Conservation (phyloP, 2,113 vertebrate species). For the Morone saxatilis region DNA sequence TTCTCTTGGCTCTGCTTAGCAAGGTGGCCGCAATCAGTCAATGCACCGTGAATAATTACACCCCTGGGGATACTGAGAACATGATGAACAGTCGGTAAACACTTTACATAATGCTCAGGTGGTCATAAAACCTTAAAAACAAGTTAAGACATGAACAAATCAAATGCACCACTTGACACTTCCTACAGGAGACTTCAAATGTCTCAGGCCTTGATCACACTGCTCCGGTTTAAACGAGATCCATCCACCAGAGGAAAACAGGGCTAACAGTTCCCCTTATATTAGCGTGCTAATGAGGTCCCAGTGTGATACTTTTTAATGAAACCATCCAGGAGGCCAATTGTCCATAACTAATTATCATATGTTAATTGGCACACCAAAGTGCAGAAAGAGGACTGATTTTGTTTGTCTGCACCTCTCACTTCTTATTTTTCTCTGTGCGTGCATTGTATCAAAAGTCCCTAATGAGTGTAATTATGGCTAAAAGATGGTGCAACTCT, state of each 20-base stretch:
- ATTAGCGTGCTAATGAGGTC: conserved; percentile 81
- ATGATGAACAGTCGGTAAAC: conserved; percentile 50
- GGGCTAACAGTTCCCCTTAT: conserved; percentile 73
- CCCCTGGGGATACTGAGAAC: conserved; percentile 35
- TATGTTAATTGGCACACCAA: conserved; percentile 80
- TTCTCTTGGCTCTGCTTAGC: conserved; percentile 52
- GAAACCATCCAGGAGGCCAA: conserved; percentile 84
- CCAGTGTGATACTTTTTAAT: conserved; percentile 82
- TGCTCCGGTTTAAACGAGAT: conserved; percentile 54
- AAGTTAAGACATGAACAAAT: conserved; percentile 36
- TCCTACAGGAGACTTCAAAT: conserved; percentile 42
- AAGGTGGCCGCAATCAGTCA: conserved; percentile 63
- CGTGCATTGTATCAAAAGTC: conserved; percentile 60
- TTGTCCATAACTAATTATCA: conserved; percentile 85
- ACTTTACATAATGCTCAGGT: conserved; percentile 36
- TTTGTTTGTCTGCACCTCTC: conserved; percentile 66
- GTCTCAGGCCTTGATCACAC: conserved; percentile 45
- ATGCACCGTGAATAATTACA: conserved; percentile 58
- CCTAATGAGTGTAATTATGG: conserved; percentile 71
- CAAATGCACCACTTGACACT: conserved; percentile 56
- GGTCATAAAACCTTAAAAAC: conserved; percentile 35
- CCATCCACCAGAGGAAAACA: conserved; percentile 63
- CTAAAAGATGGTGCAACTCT: conserved; percentile 37
- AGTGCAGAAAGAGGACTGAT: conserved; percentile 64
- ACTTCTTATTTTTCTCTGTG: conserved; percentile 45